Evolutionary conservation across 2,797 vertebrate species (phyloP).

Genomic region (Tapera naevia): DNA sequence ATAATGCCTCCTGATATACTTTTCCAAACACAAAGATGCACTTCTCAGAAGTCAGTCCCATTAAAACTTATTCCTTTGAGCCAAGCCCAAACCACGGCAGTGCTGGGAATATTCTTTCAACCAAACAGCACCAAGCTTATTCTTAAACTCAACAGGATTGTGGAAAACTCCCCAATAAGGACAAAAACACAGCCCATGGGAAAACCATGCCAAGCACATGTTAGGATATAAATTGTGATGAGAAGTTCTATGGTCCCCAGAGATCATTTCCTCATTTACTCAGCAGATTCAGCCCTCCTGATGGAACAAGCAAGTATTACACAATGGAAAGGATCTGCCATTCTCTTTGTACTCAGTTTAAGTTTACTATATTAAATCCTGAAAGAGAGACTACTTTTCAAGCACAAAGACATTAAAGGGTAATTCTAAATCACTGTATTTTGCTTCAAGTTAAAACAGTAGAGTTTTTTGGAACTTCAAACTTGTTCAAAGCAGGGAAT

Average conservation of each 20-base stretch:
- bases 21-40: background rate
- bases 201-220: background rate
- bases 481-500: background rate
- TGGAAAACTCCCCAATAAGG: slow-evolving; percentile 12
- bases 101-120: background rate
- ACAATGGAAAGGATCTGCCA: background rate
- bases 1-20: background rate
- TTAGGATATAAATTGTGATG: background rate
- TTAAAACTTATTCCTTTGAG: background rate
- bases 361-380: background rate
- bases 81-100: background rate
- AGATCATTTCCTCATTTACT: background rate
- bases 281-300: background rate
- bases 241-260: background rate
- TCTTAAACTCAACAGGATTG: background rate
- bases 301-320: background rate
- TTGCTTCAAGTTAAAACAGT: background rate
- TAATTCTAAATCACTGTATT: background rate
- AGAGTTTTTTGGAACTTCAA: background rate
- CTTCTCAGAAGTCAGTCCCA: background rate
- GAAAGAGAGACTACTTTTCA: background rate
- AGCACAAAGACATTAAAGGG: background rate
- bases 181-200: background rate
- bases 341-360: background rate
- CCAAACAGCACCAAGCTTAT: background rate